Base-by-base conservation (phyloP, 2,113 vertebrate genomes). In the Podiceps cristatus region DNA sequence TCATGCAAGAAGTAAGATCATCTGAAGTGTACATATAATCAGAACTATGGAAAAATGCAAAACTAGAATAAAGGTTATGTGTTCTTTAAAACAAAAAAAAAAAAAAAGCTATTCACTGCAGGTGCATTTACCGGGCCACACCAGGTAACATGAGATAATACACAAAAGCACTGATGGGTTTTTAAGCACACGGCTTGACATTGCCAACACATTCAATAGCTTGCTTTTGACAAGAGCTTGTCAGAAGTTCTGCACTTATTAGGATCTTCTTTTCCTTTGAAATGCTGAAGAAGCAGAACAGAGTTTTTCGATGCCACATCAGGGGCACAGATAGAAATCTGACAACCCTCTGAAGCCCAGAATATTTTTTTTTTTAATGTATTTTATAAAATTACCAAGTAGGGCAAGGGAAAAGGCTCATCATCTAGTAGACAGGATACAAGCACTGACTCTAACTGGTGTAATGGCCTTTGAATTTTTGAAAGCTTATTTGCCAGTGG, bases 111-210 rank as follows among this genome's bases (percentile, higher is more conserved):
- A 44, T 75, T 91, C 84, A 56, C 29, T 29, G 22, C 13, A 58
- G 22, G 76, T 66, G n/a, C 59, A 82, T 82, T 95, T 90, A 96
- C 90, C 90, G 94, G 81, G 81, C 75, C 94, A 85, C 64, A 72
- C 44, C 64, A 87, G 80, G 87, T 87, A 96, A 94, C 29, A 58
- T 18, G 47, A 91, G 69, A 78, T 81, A 87, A 94, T 50, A 53
- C 45, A 80, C 31, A 91, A 92, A 91, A 96, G 78, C 18, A 79
- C 40, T 85, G 74, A 68, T 1, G 5, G 83, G 53, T 44, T 90
- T 93, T 92, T 83, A 85, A 85, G 76, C 45, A 56, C 52, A 78
- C 62, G 68, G 93, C 44, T 93, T 82, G 69, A 85, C 80, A 71
- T 5, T 68, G 69, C 77, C 93, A 88, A 84, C 73, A 93, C 58